Base-by-base conservation (phyloP, 2,113 vertebrate genomes). In the Petrocephalus microphthalmus region DNA sequence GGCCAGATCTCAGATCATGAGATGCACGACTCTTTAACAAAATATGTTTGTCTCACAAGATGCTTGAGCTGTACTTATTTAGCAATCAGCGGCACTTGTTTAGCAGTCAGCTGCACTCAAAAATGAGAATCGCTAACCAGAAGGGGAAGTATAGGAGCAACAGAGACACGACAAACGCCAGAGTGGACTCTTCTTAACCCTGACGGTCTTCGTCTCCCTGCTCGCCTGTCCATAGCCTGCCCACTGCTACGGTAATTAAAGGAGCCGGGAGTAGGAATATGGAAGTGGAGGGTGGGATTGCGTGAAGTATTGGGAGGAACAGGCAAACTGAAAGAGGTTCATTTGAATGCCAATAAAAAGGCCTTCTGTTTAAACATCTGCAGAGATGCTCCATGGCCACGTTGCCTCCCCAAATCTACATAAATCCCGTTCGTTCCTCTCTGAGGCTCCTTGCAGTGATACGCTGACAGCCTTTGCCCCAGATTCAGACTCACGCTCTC, bases 301-400 rank as follows among this genome's bases (percentile, higher is more conserved):
- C 90, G 92, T 91, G 95, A 96, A 96, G 93, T 93, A 96, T 95
- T 95, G 94, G 93, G 90, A 94, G 93, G 22, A 86, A 96, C 93
- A 95, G 94, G 95, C 94, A 92, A 91, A 94, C 93, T 94, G 94
- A 95, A 95, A 94, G 93, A 93, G 94, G 94, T 93, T 95, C 94
- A 95, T 95, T 95, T 95, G 93, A 95, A 95, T 95, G 95, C 92
- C 94, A 95, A 95, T 96, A 95, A 96, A 94, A 95, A 94, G 92
- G 95, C 95, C 84, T 45, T 94, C 91, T 95, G 95, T 95, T 95
- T 92, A 93, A 95, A 95, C 95, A 95, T 95, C 94, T 93, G 93
- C 90, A 93, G 90, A 92, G 92, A 95, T 93, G 93, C 93, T 93
- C 91, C 93, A 92, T 93, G 94, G 95, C 94, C 94, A 94, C 95